Base-by-base conservation (phyloP, 1,140 invertebrate species). In the Zelostemma sp. region DNA sequence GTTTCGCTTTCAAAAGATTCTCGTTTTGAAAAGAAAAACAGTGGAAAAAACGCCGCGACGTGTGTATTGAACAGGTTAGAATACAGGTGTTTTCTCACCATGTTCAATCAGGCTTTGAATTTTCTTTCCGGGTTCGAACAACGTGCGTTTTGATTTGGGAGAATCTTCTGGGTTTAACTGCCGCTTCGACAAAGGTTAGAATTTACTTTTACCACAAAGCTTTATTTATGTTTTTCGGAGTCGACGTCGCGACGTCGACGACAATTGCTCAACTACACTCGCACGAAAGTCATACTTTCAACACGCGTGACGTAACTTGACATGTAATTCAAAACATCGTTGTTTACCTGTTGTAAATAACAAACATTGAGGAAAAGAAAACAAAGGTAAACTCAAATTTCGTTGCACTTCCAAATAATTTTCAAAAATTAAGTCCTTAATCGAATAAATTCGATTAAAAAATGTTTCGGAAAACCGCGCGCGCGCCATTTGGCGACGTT, bases 61-160 rank as follows among this genome's bases (percentile, higher is more conserved):
- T n/a, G n/a, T n/a, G n/a, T n/a, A n/a, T n/a, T n/a, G n/a, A n/a
- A n/a, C n/a, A n/a, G n/a, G n/a, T n/a, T n/a, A 43, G 21, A 46
- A 18, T 46, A 46, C 43, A 11, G 43, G 18, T 46, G 17, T 46
- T 12, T n/a, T 3, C 43, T 46, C 21, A 46, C 43, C 43, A 46
- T 46, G 21, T 19, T n/a, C 17, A 18, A 15, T 46, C 6, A 18
- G 43, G 1, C 21, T 46, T 17, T 19, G 3, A 43, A 50, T 45
- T 43, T 40, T 56, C 25, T 40, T 40, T 40, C 28, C 25, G 3
- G 25, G 1, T 41, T 40, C 40, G 19, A 31, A 57, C 9, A 12
- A 11, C 14, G 14, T 12, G 35, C 40, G n/a, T n/a, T n/a, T n/a
- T n/a, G n/a, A n/a, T 28, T 40, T 43, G n/a, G 15, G 38, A 19